Percentiles rank a stretch among this genome's conserved stretches.
phyloP scores from a whole-genome alignment of 2,113 vertebrate species.

The Acanthisitta chloris region DNA sequence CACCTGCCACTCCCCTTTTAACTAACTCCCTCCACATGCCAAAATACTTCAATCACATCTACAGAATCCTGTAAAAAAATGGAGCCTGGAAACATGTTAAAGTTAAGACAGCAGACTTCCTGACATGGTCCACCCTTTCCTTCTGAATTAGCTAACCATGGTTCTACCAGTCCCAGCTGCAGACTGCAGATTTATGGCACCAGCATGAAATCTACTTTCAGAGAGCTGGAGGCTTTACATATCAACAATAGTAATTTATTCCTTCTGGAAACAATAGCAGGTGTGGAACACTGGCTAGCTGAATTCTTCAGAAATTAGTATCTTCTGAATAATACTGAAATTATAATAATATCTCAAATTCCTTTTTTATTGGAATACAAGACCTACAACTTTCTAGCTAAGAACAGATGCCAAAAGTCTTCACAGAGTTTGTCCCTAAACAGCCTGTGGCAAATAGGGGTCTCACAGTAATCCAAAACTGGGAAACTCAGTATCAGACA shows the following conservation, averaged over 20 bases:
- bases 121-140: background rate
- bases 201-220: background rate
- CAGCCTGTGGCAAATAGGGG: background rate
- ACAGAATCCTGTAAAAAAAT: background rate
- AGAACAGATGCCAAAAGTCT: background rate
- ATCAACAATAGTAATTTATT: background rate
- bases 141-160: background rate
- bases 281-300: background rate
- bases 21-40: background rate
- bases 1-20: background rate
- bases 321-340: background rate
- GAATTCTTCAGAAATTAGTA: background rate
- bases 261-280: background rate
- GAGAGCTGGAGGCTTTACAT: background rate
- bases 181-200: background rate
- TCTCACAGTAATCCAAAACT: background rate
- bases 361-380: background rate
- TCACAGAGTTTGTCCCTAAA: background rate
- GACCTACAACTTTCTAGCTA: background rate
- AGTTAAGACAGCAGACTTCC: background rate
- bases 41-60: background rate
- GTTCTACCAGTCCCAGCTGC: background rate
- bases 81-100: background rate
- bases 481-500: background rate
- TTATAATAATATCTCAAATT: background rate